Conservation (phyloP, 64 coral and sea anemone species). For the Hydrozoanthus tunicans region DNA sequence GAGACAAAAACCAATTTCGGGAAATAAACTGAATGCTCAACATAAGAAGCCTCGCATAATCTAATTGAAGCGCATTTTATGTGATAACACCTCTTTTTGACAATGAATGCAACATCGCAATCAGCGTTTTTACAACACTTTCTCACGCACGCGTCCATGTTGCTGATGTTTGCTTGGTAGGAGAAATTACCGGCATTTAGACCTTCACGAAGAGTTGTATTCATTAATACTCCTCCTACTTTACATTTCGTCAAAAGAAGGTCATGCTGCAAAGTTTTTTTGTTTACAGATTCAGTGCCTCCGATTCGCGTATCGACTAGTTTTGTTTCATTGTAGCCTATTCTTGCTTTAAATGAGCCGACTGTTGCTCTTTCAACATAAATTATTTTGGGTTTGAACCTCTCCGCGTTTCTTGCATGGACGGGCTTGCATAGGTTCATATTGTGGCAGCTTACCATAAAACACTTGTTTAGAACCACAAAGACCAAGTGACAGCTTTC, state of each 20-base stretch:
- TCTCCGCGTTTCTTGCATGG: not conserved
- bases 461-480: constrained; percentile 18
- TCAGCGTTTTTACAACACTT: constrained; percentile 25
- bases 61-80: constrained; percentile 19
- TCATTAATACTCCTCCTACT: constrained; percentile 3
- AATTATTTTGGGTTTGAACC: not conserved
- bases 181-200: constrained; percentile 7
- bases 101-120: constrained; percentile 39
- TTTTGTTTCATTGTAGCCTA: not conserved
- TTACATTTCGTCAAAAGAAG: not conserved
- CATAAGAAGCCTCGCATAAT: constrained; percentile 1
- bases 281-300: not conserved
- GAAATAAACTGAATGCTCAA: constrained; percentile 15
- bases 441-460: constrained; percentile 34
- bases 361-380: constrained; percentile 21
- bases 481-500: constrained; percentile 44
- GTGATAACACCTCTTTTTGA: constrained; percentile 16
- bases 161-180: constrained; percentile 1
- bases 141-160: not conserved
- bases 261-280: not conserved
- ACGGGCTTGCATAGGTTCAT: constrained; percentile 25
- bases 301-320: not conserved
- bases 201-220: constrained; percentile 20
- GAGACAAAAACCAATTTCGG: constrained; percentile 23
- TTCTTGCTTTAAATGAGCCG: constrained; percentile 20